Conservation (phyloP, 2,113 vertebrate species). For the Pionites leucogaster region DNA sequence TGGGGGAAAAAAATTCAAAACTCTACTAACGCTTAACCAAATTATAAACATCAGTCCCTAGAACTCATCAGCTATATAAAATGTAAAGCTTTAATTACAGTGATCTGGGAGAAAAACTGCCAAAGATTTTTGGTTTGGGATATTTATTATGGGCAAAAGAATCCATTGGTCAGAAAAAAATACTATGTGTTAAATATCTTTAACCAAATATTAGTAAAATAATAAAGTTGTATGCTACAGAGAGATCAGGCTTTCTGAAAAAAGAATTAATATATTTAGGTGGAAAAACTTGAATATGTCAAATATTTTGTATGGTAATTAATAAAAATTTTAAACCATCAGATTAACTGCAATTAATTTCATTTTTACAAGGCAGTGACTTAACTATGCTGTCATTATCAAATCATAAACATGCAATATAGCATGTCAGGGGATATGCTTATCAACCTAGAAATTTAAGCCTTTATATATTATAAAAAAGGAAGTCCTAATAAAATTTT, state of each 20-base stretch:
- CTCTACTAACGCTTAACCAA: conserved; percentile 22
- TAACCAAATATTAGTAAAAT: not conserved
- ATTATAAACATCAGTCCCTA: not conserved
- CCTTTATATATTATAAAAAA: not conserved
- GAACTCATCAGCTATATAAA: not conserved
- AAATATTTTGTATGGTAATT: not conserved
- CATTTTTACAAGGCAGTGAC: not conserved
- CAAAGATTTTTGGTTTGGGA: not conserved
- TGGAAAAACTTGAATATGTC: not conserved
- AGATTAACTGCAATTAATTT: not conserved
- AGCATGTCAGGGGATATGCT: not conserved
- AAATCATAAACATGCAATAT: conserved; percentile 7
- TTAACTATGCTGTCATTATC: not conserved
- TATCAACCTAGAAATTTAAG: not conserved
- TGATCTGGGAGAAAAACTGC: not conserved
- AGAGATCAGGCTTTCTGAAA: not conserved
- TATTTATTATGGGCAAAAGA: not conserved
- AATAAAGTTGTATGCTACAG: not conserved
- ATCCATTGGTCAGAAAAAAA: not conserved
- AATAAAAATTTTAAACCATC: not conserved
- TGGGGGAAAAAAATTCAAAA: conserved; percentile 19
- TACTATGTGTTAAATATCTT: not conserved
- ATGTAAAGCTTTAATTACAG: not conserved
- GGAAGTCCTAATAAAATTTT: conserved; percentile 3
- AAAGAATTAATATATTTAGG: not conserved